A percentile compares a stretch with the other conserved stretches of the same genome.
Evolutionary conservation across 2,888 invertebrate species (phyloP).

Genomic region (Colostygia pectinataria): DNA sequence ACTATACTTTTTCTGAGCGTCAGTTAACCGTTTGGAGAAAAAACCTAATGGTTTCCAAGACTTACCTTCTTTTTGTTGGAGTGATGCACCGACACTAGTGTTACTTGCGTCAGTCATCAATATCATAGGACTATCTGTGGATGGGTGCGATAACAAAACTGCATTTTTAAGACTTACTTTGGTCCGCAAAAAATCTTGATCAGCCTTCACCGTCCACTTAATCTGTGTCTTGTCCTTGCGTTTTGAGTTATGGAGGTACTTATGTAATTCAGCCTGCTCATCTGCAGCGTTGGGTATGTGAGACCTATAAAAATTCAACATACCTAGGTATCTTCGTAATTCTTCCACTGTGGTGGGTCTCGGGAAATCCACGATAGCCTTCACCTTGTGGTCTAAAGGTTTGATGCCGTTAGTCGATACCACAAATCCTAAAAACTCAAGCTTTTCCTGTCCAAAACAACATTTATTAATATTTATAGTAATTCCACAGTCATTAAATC

Average conservation of each 20-base stretch:
- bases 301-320: constrained; percentile 51
- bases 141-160: constrained; percentile 20
- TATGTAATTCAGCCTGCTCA: constrained; percentile 15
- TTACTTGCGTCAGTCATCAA: constrained; percentile 24
- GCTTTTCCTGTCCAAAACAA: background rate
- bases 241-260: constrained; percentile 16
- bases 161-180: constrained; percentile 18
- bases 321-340: constrained; percentile 39
- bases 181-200: constrained; percentile 13
- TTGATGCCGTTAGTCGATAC: constrained; percentile 28
- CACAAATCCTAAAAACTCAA: constrained; percentile 19
- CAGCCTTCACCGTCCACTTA: constrained; percentile 13
- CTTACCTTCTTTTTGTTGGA: constrained; percentile 18
- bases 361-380: constrained; percentile 25
- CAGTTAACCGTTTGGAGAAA: constrained; percentile 19
- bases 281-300: constrained; percentile 40
- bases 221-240: constrained; percentile 15
- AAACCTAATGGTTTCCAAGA: constrained; percentile 20
- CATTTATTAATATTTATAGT: constrained; percentile 10
- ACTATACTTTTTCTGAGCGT: constrained; percentile 18
- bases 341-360: constrained; percentile 24
- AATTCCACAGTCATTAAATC: constrained; percentile 1
- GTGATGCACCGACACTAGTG: constrained; percentile 19
- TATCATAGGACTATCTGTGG: constrained; percentile 7
- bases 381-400: constrained; percentile 25